Evolutionary conservation across 2,888 invertebrate genomes (phyloP), one percentile per base, ranked within the genome.

Genomic region (Apeira syringaria): DNA sequence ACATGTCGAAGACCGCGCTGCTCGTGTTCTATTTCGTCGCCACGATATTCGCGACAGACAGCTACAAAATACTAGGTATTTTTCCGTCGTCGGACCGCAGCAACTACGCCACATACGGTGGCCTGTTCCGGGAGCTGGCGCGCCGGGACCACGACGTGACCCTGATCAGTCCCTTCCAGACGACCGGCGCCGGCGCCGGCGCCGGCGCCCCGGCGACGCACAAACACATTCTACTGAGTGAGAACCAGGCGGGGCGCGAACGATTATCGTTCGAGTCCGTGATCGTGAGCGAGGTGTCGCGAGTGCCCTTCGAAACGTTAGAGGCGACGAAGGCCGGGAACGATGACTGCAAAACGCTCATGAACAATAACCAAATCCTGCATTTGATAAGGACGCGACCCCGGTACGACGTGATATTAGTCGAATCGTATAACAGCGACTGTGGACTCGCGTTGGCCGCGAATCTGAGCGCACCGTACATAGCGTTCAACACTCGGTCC

Each of bases 401-500:
- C 47, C 88, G 86, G 37, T 95, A 92, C 69, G 95, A 96, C 69
- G 79, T 95, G 5, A 91, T 96, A 22, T 63, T 96, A 12, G 91
- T 93, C 50, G 95, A 96, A 71, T 92, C 92, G 37, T 95, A 94
- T 74, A 94, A 94, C 62, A 92, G 93, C 20, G 94, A 96, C 67
- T 95, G 96, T 61, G 92, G 92, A 60, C 74, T 94, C 59, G 94
- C 93, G 13, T 81, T 96, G 48, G 93, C 92, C 3, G 91, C 94
- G 58, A 92, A 93, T 70, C 91, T 94, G 25, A 88, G 92, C 57
- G 92, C 92, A 0, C 94, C 94, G 0, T 91, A 92, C 47, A 90
- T 94, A 13, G 85, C 90, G 0, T 68, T 94, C 32, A 92, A 91
- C 35, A 90, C 92, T 0, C 90, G 91, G 47, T 82, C 88, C 22